Conservation (phyloP, 2,888 invertebrate species). For the Macrosoma leucophasiata region DNA sequence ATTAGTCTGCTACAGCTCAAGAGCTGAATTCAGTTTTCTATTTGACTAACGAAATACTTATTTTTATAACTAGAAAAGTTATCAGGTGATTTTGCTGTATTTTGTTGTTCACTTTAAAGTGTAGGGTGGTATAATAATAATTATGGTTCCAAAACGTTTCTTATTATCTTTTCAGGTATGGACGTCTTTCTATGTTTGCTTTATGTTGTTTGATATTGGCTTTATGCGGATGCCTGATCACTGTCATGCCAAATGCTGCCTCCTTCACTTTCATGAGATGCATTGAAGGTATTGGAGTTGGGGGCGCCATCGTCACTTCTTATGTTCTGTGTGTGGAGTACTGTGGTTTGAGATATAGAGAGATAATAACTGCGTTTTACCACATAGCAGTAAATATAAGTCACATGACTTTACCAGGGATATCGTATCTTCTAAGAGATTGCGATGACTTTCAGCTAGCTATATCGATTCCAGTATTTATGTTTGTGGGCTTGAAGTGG, state of each 20-base stretch:
- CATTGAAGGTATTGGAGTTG: slow-evolving; percentile 49
- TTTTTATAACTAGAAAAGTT: too few relatives aligned
- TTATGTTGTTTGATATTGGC: slow-evolving; percentile 34
- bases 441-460: slow-evolving; percentile 47
- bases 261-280: slow-evolving; percentile 43
- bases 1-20: too few relatives aligned
- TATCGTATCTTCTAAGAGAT: slow-evolving; percentile 49
- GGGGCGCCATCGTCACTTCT: slow-evolving; percentile 49
- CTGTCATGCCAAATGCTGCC: slow-evolving; percentile 37
- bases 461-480: slow-evolving; percentile 46
- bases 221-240: slow-evolving; percentile 40
- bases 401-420: slow-evolving; percentile 43
- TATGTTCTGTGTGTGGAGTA: slow-evolving; percentile 53
- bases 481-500: slow-evolving; percentile 35
- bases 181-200: slow-evolving; percentile 40
- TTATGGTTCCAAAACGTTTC: too few relatives aligned
- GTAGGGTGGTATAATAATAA: too few relatives aligned
- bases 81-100: too few relatives aligned
- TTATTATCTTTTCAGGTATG: slow-evolving; percentile 39
- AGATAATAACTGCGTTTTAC: slow-evolving; percentile 44
- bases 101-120: too few relatives aligned
- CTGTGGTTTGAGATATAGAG: slow-evolving; percentile 42
- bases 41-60: too few relatives aligned
- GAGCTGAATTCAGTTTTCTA: too few relatives aligned
- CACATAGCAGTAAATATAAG: slow-evolving; percentile 52